Conservation (phyloP, 37 sponge, comb jelly and placozoan genomes). For the Beroe forskalii region DNA sequence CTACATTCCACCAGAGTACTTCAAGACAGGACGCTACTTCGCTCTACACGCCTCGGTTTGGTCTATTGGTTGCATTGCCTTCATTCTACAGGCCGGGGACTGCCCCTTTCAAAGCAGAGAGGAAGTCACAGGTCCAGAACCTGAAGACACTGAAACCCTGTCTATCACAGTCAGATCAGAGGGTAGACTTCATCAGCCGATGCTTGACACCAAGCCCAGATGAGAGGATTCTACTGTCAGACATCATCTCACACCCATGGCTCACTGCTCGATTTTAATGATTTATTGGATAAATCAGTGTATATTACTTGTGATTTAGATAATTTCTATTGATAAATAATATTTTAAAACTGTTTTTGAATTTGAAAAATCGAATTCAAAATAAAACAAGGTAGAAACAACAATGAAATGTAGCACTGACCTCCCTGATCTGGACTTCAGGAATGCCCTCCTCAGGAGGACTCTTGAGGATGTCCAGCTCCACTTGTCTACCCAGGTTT, state of each 20-base stretch:
- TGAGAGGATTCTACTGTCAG: slow-evolving; percentile 3
- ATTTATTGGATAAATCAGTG: too few relatives aligned
- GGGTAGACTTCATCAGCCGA: background rate
- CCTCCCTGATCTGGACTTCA: slow-evolving; percentile 44
- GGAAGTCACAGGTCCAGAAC: background rate
- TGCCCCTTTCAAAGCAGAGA: slow-evolving; percentile 2
- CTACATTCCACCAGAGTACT: slow-evolving; percentile 44
- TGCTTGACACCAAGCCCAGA: background rate
- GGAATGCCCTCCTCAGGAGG: slow-evolving; percentile 66
- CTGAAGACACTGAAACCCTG: background rate
- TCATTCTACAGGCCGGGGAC: background rate
- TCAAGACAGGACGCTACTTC: background rate
- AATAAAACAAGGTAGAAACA: too few relatives aligned
- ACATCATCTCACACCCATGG: background rate
- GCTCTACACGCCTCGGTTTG: slow-evolving; percentile 5
- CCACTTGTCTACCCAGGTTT: slow-evolving; percentile 68
- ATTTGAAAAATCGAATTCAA: too few relatives aligned
- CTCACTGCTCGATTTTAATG: too few relatives aligned
- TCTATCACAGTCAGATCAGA: background rate
- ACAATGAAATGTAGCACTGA: too few relatives aligned
- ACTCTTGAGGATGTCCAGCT: slow-evolving; percentile 68
- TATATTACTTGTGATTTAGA: too few relatives aligned
- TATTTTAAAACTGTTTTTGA: too few relatives aligned
- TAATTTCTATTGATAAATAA: too few relatives aligned
- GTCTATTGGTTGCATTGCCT: slow-evolving; percentile 33